Evolutionary conservation across 1,140 invertebrate species (phyloP), one percentile per base, ranked within the genome.

Genomic region (Zaprionus davidi): DNA sequence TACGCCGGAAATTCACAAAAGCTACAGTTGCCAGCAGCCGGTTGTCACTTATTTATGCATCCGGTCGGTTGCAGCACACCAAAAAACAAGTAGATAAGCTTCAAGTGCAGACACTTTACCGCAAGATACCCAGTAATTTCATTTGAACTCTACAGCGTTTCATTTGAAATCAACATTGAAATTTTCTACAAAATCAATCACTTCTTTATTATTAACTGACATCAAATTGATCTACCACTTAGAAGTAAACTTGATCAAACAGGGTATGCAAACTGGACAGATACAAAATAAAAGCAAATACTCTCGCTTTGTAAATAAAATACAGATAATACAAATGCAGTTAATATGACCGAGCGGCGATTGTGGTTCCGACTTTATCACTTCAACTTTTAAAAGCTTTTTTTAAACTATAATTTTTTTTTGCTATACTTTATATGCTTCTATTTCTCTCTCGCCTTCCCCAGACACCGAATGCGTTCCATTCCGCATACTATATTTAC

Each of bases 11-110:
- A 88, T 59, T 69, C 51, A 64, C 58, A 75, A 71, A 75, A 65
- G 17, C 84, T 57, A 55, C 36, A 34, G 59, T 76, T 46, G 62
- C 51, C 78, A 77, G 36, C 69, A 62, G 58, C 70, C 62, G 71
- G 73, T 76, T 82, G 83, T 88, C 78, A 88, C 81, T 88, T 88
- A 88, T 88, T 88, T 88, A 88, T 88, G 78, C 85, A 88, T 88
- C 84, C 84, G 84, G 84, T 73, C 58, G 60, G 46, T 65, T 78
- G 53, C 71, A 75, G 26, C 67, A 34, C 58, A 69, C 60, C 60
- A 58, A 71, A 71, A 69, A 79, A 51, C 65, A 58, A 60, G 24
- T 26, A 38, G 44, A 51, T 51, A 51, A 24, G 20, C 46, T 13
- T 22, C 12, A 22, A 51, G 17, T 13, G 12, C 20, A 24, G 46